phyloP scores from a whole-genome alignment of 2,797 vertebrate species.

The Euphonia xanthogaster region DNA sequence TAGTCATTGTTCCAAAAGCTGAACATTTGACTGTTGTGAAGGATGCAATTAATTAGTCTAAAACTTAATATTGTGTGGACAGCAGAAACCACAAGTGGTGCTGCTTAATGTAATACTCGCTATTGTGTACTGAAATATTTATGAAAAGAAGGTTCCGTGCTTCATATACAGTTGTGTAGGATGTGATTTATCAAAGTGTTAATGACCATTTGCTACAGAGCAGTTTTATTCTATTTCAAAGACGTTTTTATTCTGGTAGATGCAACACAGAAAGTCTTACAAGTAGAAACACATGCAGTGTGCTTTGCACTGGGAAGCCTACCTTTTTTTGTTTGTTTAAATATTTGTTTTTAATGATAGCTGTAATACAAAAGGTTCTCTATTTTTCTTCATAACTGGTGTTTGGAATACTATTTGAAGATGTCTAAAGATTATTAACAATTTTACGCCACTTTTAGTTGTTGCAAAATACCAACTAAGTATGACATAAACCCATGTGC shows the following conservation, averaged over 20 bases:
- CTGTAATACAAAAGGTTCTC: not conserved
- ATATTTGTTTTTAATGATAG: not conserved
- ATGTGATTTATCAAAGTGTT: not conserved
- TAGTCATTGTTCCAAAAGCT: not conserved
- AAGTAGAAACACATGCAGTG: not conserved
- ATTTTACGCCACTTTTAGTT: not conserved
- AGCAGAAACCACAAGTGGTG: not conserved
- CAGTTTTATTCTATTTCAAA: not conserved
- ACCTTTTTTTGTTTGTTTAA: not conserved
- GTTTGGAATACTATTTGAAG: not conserved
- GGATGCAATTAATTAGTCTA: not conserved
- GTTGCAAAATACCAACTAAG: not conserved
- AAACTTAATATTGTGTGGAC: not conserved
- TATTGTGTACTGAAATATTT: slow-evolving; percentile 19
- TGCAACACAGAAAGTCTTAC: not conserved
- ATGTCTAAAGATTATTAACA: not conserved
- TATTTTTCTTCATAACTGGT: not conserved
- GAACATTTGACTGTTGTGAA: not conserved
- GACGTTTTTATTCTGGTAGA: not conserved
- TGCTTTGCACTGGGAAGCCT: not conserved
- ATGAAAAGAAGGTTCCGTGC: not conserved
- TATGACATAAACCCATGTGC: not conserved
- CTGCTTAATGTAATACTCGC: not conserved
- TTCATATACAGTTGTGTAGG: not conserved
- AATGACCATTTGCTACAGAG: not conserved